Base-by-base conservation (phyloP, 2,888 invertebrate species). In the Agriopis aurantiaria region DNA sequence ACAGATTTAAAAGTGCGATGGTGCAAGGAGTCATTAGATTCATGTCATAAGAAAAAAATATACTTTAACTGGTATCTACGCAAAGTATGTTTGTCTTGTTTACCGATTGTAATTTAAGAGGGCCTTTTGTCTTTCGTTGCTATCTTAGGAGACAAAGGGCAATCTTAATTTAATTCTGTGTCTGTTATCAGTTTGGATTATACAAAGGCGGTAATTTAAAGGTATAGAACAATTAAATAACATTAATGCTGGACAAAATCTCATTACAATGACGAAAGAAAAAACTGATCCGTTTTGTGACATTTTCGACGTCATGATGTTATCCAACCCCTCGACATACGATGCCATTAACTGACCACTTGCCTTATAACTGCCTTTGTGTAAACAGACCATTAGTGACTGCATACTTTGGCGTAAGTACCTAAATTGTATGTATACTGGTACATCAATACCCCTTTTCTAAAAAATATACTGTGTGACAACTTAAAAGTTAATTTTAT, bases 101-200 rank as follows among this genome's bases (percentile, higher is more conserved):
- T 65, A 46, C 8, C 43, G 53, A 60, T 51, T 62, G 49, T 70
- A 68, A 43, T 70, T 70, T 69, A 68, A 72, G 65, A 68, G 10
- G 65, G 46, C 49, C 55, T 66, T 64, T 63, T 56, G 65, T 68
- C 41, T 66, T 68, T 49, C 10, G 43, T 4, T 61, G 40, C 57
- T 51, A 48, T 64, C 40, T 40, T 10, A 56, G 45, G 48, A 63
- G 60, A 71, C 60, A 57, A 71, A 53, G 49, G 45, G 52, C 12
- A 61, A 66, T 69, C 71, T 73, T 73, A 71, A 71, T 52, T 59
- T 71, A 67, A 73, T 68, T 70, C 63, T 62, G 72, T 33, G n/a
- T 55, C 56, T 58, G 11, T 59, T 61, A 48, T 67, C 43, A 49
- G 49, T 57, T 62, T 57, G 62, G 49, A 23, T 68, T 62, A 46